Evolutionary conservation across 2,113 vertebrate genomes (phyloP), one percentile per base, ranked within the genome.

Genomic region (Phocoena sinus): DNA sequence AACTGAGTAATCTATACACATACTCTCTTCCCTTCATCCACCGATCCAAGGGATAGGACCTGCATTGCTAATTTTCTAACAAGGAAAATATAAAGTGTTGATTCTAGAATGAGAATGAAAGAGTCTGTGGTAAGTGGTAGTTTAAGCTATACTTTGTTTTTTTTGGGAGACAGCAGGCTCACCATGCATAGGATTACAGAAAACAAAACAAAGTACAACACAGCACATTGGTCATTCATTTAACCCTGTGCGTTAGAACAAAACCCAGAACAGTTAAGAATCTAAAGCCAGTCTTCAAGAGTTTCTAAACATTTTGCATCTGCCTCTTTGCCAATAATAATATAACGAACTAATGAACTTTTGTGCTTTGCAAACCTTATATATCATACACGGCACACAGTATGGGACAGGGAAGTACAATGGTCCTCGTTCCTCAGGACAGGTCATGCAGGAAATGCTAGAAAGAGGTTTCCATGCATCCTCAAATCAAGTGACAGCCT

Each of bases 1-100:
- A 96, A 95, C 33, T 95, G 86, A 70, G 68, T 95, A 94, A 97
- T 97, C 91, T 96, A 68, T 93, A 96, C 73, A 97, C 94, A 97
- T 96, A 86, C 97, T 96, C 80, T 82, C 58, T 81, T 95, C 71
- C 50, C 88, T 96, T 92, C 80, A 89, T 93, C 89, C 68, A 87
- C 63, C 58, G 83, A 77, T 89, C 41, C 80, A 71, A 86, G 53
- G 65, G 70, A 76, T 93, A 56, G 76, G 96, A 88, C 36, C 41
- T 92, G 83, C 89, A 90, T 47, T 93, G 96, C 89, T 97, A 85
- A 98, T 97, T 89, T 96, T 87, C 89, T 92, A 95, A 80, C 60
- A 68, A 96, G 83, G 60, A 95, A 97, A 97, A 92, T 84, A 28
- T n/a, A 63, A 94, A 83, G 63, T 93, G 82, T 95, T 86, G 50